Base-by-base conservation (phyloP, 2,113 vertebrate genomes). In the Alectura lathami region DNA sequence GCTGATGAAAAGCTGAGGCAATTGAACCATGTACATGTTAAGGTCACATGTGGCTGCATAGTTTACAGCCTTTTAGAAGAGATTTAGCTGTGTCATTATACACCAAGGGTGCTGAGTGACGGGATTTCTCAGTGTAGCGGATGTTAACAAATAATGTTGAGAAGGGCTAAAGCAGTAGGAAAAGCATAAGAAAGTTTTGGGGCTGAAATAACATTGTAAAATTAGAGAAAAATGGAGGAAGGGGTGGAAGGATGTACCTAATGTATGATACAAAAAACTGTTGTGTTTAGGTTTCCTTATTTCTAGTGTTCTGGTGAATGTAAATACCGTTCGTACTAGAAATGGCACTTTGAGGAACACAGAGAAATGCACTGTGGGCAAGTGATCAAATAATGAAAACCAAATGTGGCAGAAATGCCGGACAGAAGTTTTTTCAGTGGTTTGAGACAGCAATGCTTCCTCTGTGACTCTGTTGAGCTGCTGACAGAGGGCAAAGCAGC, bases 401-500 rank as follows among this genome's bases (percentile, higher is more conserved):
- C 42, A 56, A 66, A 60, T 3, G 2, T 51, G 77, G 56, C 62
- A 79, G 84, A 89, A 90, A 54, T 70, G 42, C 36, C 63, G 43
- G 77, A 20, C 3, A 4, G 72, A 60, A 29, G 16, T 43, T 86
- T 86, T 91, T 83, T 85, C 23, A 3, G 51, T 17, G 81, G 8
- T 87, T 20, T 2, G 13, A 82, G 67, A 16, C 26, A 10, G 64
- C 40, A 54, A 6, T 1, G 16, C 57, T 88, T 50, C 32, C 78
- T 88, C 79, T 92, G 30, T 91, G 72, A 23, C 53, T 50, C 43
- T 67, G 53, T 27, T 68, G 50, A 54, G 53, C 18, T 72, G 89
- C 89, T 93, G 96, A 72, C 53, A 34, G 60, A 79, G 15, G 66
- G 66, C 56, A 73, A 43, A 43, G 78, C 86, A 38, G 70, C 66